Evolutionary conservation across 2,113 vertebrate species (phyloP).

Genomic region (Ctenodactylus gundi): DNA sequence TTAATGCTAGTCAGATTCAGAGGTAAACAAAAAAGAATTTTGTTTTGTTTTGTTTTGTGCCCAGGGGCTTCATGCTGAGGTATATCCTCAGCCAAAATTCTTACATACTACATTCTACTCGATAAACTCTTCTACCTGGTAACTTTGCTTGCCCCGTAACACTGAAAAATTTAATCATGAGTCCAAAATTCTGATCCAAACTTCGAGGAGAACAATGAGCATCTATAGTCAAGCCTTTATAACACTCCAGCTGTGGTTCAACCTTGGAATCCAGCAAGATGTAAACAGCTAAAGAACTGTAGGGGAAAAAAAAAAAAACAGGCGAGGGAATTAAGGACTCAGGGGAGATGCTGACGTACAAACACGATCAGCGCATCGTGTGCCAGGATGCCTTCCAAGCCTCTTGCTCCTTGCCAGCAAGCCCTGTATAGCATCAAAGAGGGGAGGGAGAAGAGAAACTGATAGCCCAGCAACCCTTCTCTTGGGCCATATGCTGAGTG

Average conservation of each 20-base stretch:
- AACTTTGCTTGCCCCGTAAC: not conserved
- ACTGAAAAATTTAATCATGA: not conserved
- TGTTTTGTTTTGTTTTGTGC: too few species aligned
- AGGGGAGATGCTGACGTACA: not conserved
- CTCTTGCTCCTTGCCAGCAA: not conserved
- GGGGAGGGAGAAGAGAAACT: not conserved
- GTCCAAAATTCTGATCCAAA: not conserved
- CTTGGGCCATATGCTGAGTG: not conserved
- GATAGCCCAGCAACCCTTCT: not conserved
- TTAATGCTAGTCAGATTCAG: not conserved
- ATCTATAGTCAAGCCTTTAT: not conserved
- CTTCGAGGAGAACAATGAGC: not conserved
- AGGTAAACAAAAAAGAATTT: too few species aligned
- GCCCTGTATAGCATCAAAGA: not conserved
- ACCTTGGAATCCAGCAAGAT: constrained; percentile 3
- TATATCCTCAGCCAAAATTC: too few species aligned
- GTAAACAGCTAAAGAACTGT: not conserved
- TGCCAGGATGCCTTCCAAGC: not conserved
- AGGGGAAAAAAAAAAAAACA: not conserved
- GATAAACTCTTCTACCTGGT: not conserved
- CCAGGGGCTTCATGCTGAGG: too few species aligned
- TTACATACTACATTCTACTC: not conserved
- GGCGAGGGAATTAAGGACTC: not conserved
- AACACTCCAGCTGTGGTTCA: not conserved
- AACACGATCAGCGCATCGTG: not conserved